Conservation (phyloP, 2,113 vertebrate species). For the Brienomyrus brachyistius region DNA sequence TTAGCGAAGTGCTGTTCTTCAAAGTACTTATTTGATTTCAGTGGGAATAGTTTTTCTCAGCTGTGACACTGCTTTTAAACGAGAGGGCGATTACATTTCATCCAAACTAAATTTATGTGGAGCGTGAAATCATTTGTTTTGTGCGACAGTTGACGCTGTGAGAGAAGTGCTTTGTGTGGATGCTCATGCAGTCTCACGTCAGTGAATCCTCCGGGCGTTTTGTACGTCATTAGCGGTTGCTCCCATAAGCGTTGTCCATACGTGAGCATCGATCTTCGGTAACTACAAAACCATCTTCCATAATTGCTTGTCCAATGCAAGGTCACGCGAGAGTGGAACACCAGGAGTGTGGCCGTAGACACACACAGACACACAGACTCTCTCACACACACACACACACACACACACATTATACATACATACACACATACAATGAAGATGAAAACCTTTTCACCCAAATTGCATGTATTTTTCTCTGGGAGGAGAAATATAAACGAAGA, state of each 20-base stretch:
- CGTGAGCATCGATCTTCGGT: neutral
- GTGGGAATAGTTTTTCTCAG: neutral
- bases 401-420: neutral
- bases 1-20: neutral
- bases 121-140: constrained; percentile 19
- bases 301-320: neutral
- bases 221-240: neutral
- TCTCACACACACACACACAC: neutral
- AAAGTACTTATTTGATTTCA: neutral
- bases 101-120: constrained; percentile 9
- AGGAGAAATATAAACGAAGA: neutral
- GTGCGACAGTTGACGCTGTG: neutral
- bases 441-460: neutral
- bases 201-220: neutral
- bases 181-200: neutral
- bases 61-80: constrained; percentile 13
- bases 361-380: neutral
- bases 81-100: neutral
- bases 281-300: neutral
- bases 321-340: neutral
- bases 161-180: neutral
- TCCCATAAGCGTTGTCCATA: neutral
- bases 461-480: neutral
- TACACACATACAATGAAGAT: too few species aligned
- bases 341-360: neutral